Percentiles rank a stretch among this genome's conserved stretches.
Evolutionary conservation across 2,797 vertebrate genomes (phyloP).

Genomic region (Chelon labrosus): DNA sequence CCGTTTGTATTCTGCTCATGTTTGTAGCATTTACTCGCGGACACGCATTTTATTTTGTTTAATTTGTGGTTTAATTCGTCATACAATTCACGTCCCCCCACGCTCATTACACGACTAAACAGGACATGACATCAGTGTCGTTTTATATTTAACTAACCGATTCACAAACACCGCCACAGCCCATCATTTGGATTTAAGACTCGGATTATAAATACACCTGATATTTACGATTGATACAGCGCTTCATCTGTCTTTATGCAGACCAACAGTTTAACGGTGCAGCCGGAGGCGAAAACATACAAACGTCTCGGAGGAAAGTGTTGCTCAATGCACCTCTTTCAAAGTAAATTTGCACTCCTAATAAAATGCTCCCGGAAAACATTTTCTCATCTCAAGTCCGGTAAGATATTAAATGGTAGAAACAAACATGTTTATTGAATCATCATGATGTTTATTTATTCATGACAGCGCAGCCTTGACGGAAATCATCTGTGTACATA

Average conservation of each 20-base stretch:
- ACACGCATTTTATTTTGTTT: background rate
- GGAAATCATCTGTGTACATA: constrained; percentile 44
- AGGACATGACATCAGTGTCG: constrained; percentile 28
- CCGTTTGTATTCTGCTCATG: constrained; percentile 7
- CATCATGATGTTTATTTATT: constrained; percentile 56
- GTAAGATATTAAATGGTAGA: constrained; percentile 20
- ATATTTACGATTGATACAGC: constrained; percentile 38
- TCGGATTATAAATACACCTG: constrained; percentile 14
- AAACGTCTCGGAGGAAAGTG: constrained; percentile 51
- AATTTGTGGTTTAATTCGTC: constrained; percentile 13
- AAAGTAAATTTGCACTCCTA: constrained; percentile 47
- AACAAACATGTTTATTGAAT: constrained; percentile 48
- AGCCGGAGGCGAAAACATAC: constrained; percentile 39
- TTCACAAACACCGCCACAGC: constrained; percentile 9
- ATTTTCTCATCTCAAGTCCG: constrained; percentile 39
- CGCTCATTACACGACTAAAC: constrained; percentile 1
- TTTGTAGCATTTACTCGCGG: background rate
- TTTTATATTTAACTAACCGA: constrained; percentile 20
- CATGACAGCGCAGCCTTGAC: constrained; percentile 29
- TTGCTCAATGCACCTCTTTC: constrained; percentile 43
- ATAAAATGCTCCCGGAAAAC: constrained; percentile 48
- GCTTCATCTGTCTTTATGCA: background rate
- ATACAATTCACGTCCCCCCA: constrained; percentile 6
- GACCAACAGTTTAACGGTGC: background rate
- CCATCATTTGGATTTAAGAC: constrained; percentile 21